Evolutionary conservation across 2,113 vertebrate genomes (phyloP).

Genomic region (Onychorhynchus coronatus): DNA sequence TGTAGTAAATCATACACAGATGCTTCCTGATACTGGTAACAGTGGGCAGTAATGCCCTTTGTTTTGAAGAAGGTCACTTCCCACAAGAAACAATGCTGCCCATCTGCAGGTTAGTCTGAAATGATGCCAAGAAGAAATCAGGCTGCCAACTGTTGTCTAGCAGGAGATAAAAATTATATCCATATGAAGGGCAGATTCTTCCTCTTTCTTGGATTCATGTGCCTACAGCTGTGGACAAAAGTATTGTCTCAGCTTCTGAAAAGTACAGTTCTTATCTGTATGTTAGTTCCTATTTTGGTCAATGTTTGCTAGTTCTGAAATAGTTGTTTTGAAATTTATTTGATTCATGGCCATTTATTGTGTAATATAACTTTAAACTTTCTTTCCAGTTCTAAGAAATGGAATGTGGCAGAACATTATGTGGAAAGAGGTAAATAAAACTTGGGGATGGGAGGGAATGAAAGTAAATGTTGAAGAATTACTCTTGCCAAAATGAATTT

Average conservation of each 20-base stretch:
- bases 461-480: not conserved
- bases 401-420: conserved; percentile 93
- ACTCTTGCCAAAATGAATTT: not conserved
- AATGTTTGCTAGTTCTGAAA: not conserved
- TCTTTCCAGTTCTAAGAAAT: conserved; percentile 89
- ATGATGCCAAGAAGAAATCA: not conserved
- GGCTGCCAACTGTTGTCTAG: not conserved
- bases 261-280: not conserved
- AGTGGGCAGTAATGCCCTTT: not conserved
- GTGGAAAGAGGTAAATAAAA: conserved; percentile 92
- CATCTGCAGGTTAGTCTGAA: not conserved
- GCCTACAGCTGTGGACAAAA: not conserved
- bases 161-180: not conserved
- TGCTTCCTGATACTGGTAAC: not conserved
- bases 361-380: not conserved
- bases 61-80: not conserved
- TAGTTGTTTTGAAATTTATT: not conserved
- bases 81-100: not conserved
- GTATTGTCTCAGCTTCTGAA: not conserved
- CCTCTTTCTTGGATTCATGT: not conserved
- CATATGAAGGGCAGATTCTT: not conserved
- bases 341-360: not conserved
- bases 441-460: not conserved
- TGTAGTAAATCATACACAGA: not conserved
- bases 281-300: not conserved